Evolutionary conservation across 2,797 vertebrate genomes (phyloP).

Genomic region (Hoplostethus mediterraneus): DNA sequence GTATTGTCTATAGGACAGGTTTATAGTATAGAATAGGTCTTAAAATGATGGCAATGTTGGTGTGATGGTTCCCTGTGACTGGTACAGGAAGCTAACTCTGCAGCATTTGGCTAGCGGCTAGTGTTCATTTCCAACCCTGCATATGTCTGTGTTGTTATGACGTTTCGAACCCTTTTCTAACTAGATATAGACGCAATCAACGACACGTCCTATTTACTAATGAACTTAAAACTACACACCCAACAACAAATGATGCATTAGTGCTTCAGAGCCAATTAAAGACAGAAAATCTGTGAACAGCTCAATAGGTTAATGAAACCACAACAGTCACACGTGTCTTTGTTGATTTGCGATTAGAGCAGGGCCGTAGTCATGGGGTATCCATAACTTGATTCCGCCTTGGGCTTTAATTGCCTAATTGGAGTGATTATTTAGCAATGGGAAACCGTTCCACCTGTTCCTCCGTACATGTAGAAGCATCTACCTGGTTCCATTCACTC

Average conservation of each 20-base stretch:
- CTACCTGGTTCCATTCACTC: constrained; percentile 20
- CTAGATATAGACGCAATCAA: constrained; percentile 35
- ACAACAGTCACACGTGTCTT: constrained; percentile 70
- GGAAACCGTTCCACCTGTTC: constrained; percentile 82
- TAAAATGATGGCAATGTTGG: too few species aligned
- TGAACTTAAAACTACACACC: constrained; percentile 60
- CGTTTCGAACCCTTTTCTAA: constrained; percentile 34
- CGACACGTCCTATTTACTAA: constrained; percentile 68
- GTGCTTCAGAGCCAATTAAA: constrained; percentile 71
- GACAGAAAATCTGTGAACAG: constrained; percentile 55
- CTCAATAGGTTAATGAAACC: constrained; percentile 71
- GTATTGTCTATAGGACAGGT: too few species aligned
- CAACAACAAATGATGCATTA: constrained; percentile 57
- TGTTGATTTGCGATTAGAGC: constrained; percentile 82
- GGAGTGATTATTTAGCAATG: constrained; percentile 84
- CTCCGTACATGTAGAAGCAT: constrained; percentile 50
- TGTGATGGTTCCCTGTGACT: too few species aligned
- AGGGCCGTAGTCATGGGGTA: constrained; percentile 76
- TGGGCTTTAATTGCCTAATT: constrained; percentile 83
- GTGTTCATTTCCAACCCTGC: constrained; percentile 4
- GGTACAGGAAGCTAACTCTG: too few species aligned
- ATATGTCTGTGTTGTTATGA: constrained; percentile 43
- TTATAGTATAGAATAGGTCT: too few species aligned
- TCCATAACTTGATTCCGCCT: constrained; percentile 82
- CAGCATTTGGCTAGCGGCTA: neutral